Evolutionary conservation across 2,797 vertebrate species (phyloP), one percentile per base, ranked within the genome.

Genomic region (Craterocephalus amniculus): DNA sequence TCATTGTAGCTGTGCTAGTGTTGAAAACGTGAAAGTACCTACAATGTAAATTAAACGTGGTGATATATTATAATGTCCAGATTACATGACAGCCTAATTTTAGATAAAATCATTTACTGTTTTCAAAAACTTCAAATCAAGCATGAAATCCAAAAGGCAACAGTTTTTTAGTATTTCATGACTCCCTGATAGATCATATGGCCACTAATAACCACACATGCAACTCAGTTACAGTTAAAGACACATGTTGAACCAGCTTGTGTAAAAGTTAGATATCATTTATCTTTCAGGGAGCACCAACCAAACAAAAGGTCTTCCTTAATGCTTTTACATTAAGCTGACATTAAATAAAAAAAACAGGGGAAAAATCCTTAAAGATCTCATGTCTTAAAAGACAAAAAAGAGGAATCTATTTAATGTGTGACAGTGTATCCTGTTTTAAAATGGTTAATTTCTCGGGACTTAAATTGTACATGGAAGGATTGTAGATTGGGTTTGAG

Each of bases 241-340:
- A 29, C 49, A 67, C 32, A 48, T 40, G 35, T 43, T 16, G 27
- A 13, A 51, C 69, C 54, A 55, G 61, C 27, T 63, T 67, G 45
- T 48, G 45, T 65, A 18, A 57, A 26, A 70, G 54, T 24, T 57
- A 63, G 36, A 65, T 55, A 60, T 63, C 60, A 69, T 16, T 63
- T 63, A 72, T 35, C 35, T 43, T 66, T 35, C 63, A 34, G 14
- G 59, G 62, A 75, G 74, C 72, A 76, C 62, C 67, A 78, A 72
- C 79, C 45, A 1, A 85, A 66, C 58, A 76, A 66, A 57, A 68
- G 75, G 87, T 92, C 89, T 91, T 93, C 89, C 88, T 87, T 88
- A 81, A 72, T n/a, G 74, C 38, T 29, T 60, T 76, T 31, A 58
- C 27, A 73, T 59, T 43, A 29, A 67, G 55, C 49, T 67, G 66